These are phyloP conservation scores for Phaedon cochleariae DNA, from an alignment of 2,888 invertebrate genomes.

Conservation along the genomic window DNA sequence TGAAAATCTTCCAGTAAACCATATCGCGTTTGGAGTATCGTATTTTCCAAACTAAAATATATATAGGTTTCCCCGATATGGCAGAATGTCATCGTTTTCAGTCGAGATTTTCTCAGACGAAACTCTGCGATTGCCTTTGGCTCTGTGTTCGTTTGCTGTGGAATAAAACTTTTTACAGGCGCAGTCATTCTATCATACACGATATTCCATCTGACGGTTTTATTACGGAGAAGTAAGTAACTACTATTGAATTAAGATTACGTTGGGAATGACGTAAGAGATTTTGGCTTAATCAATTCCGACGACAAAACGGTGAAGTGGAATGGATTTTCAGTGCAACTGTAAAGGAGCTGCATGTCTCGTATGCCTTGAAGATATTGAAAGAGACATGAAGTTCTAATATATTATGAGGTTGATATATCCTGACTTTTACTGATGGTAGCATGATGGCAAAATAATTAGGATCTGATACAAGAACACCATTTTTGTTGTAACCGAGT, in stretches of 20 bases:
- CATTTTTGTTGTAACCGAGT: too few relatives aligned
- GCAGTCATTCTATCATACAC: background rate
- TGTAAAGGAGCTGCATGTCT: too few relatives aligned
- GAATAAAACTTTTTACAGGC: constrained; percentile 8
- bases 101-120: constrained; percentile 25
- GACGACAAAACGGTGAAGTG: background rate
- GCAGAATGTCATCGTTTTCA: constrained; percentile 25
- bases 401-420: too few relatives aligned
- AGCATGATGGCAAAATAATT: too few relatives aligned
- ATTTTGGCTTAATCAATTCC: constrained; percentile 21
- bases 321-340: background rate
- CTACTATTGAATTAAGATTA: constrained; percentile 30
- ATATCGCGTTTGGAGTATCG: too few relatives aligned
- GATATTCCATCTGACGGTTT: constrained; percentile 30
- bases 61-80: too few relatives aligned
- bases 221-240: constrained; percentile 15
- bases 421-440: too few relatives aligned
- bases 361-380: background rate
- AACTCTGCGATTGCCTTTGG: constrained; percentile 16
- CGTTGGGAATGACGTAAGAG: constrained; percentile 23
- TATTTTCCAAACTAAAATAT: too few relatives aligned
- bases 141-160: constrained; percentile 2
- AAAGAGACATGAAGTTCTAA: background rate
- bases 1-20: too few relatives aligned
- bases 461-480: too few relatives aligned